Base-by-base conservation (phyloP, 1,140 invertebrate genomes). In the Aphelenchoides avenae region DNA sequence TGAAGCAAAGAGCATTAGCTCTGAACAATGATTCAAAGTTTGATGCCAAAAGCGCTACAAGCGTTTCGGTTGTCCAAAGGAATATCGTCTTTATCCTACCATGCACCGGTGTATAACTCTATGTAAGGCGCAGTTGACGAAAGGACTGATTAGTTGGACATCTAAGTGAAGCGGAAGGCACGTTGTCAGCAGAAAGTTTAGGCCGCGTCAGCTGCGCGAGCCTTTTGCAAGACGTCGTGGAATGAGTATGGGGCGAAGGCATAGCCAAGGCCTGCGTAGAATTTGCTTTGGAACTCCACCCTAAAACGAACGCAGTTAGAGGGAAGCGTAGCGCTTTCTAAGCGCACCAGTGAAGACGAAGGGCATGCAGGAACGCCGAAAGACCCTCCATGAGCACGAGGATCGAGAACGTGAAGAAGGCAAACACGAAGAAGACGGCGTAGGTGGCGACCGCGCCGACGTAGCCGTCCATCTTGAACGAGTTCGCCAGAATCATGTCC, bases 251-350 rank as follows among this genome's bases (percentile, higher is more conserved):
- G 92, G 49, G 86, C 82, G 81, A 98, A 98, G 9, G 85, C 81
- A 73, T 94, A 90, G 1, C 93, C 94, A 43, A 83, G 81, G 29
- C 93, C 94, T 42, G 82, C 76, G 75, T 97, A 98, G 80, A 65
- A 98, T 80, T 98, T 98, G 80, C 89, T 94, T 80, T 97, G 90
- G 75, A 95, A 95, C 78, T 95, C 91, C 42, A 94, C 90, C 89
- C 89, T 91, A 79, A 31, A 82, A 81, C 71, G n/a, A n/a, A n/a
- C n/a, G n/a, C n/a, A 70, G 11, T n/a, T n/a, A n/a, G n/a, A n/a
- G n/a, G n/a, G n/a, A n/a, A n/a, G n/a, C n/a, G n/a, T n/a, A n/a
- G n/a, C n/a, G n/a, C n/a, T n/a, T n/a, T n/a, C n/a, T n/a, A n/a
- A n/a, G n/a, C n/a, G n/a, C 81, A 94, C 93, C 93, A 99, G 80